Conservation (phyloP, 1,140 invertebrate genomes). For the Halesus radiatus region DNA sequence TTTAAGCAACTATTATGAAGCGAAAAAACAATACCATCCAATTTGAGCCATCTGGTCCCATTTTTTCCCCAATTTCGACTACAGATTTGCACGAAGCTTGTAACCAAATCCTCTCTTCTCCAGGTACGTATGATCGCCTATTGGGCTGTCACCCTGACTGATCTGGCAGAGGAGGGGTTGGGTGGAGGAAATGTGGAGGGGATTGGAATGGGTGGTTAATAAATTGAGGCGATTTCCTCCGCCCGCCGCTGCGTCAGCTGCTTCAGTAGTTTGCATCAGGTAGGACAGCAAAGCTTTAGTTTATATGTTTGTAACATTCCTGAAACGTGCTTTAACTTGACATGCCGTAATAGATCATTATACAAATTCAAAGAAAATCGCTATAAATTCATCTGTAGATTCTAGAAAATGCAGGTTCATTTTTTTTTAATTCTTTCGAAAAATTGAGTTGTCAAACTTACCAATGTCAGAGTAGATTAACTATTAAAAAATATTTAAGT, state of each 20-base stretch:
- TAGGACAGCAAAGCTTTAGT: background rate
- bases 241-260: conserved; percentile 10
- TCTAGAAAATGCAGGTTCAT: too few species aligned
- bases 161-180: background rate
- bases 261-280: conserved; percentile 13
- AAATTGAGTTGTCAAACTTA: too few species aligned
- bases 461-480: too few species aligned
- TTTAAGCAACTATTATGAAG: too few species aligned
- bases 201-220: conserved; percentile 1
- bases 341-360: background rate
- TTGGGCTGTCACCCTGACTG: background rate
- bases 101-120: background rate
- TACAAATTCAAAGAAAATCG: too few species aligned
- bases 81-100: background rate
- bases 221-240: conserved; percentile 24
- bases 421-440: too few species aligned
- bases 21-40: too few species aligned
- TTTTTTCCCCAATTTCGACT: background rate
- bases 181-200: background rate
- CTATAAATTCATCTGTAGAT: too few species aligned
- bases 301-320: conserved; percentile 22
- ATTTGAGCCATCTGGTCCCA: background rate
- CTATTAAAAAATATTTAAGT: too few species aligned
- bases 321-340: conserved; percentile 14
- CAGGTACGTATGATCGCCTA: conserved; percentile 18